Evolutionary conservation across 2,113 vertebrate species (phyloP).

Genomic region (Pangasianodon gigas): DNA sequence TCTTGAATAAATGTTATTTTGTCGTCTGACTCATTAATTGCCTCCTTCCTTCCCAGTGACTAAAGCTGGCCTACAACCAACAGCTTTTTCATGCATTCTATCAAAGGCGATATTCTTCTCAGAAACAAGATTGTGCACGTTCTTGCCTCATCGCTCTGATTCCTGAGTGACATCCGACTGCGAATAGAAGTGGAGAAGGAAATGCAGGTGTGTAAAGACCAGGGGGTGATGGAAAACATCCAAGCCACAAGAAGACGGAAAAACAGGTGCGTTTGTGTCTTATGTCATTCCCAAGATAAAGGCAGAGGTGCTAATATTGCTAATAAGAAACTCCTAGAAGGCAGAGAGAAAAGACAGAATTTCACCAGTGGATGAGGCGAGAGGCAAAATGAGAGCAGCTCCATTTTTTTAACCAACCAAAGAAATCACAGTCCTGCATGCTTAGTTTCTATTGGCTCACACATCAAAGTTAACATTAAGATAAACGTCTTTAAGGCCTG

Average conservation of each 20-base stretch:
- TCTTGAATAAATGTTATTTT: constrained; percentile 44
- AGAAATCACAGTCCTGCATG: neutral
- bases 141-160: neutral
- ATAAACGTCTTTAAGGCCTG: neutral
- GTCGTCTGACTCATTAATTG: constrained; percentile 38
- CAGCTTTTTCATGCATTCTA: constrained; percentile 3
- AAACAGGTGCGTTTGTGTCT: neutral
- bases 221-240: neutral
- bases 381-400: neutral
- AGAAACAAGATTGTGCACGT: constrained; percentile 35
- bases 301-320: neutral
- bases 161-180: neutral
- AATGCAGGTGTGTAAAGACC: neutral
- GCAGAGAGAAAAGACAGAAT: neutral
- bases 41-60: constrained; percentile 31
- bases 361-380: neutral
- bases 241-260: neutral
- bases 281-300: neutral
- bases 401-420: neutral
- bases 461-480: neutral
- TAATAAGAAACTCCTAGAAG: neutral
- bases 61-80: constrained; percentile 18
- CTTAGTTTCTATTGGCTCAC: too few species aligned
- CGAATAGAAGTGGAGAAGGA: neutral
- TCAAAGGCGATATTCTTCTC: constrained; percentile 28